phyloP scores from a whole-genome alignment of 2,113 vertebrate species.

The Trematomus loennbergii region DNA sequence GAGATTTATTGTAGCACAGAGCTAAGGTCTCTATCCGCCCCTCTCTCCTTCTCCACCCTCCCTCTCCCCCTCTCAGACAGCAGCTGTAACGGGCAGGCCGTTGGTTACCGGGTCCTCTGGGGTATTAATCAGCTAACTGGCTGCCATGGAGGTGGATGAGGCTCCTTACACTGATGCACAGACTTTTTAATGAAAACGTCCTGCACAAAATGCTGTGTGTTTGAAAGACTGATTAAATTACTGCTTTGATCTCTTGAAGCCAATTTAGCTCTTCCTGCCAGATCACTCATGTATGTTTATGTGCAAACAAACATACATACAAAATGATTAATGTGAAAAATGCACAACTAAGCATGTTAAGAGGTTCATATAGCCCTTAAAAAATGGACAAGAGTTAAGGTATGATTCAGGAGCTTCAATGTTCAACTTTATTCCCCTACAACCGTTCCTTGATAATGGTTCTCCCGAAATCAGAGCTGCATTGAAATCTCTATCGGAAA shows the following conservation, averaged over 20 bases:
- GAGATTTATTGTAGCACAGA: conserved; percentile 43
- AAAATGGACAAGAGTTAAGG: background rate
- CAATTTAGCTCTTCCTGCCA: conserved; percentile 47
- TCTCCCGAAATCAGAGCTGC: conserved; percentile 4
- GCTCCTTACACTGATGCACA: conserved; percentile 42
- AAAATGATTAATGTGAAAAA: conserved; percentile 15
- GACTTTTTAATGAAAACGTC: conserved; percentile 74
- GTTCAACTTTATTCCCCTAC: background rate
- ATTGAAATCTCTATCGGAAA: conserved; percentile 33
- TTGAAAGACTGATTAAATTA: conserved; percentile 68
- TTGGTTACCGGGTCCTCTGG: conserved; percentile 59
- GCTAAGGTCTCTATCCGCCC: conserved; percentile 36
- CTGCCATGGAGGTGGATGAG: conserved; percentile 54
- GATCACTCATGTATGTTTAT: background rate
- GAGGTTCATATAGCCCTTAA: background rate
- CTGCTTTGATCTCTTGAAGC: conserved; percentile 62
- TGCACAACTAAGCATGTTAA: conserved; percentile 1
- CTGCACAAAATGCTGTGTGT: conserved; percentile 50
- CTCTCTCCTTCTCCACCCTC: background rate
- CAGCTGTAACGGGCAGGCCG: conserved; percentile 33
- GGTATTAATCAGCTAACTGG: conserved; percentile 79
- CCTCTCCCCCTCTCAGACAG: conserved; percentile 50
- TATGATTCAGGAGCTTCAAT: conserved; percentile 9
- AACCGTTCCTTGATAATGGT: background rate
- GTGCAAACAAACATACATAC: conserved; percentile 34